Conservation (phyloP, 2,797 vertebrate species). For the Manis javanica region DNA sequence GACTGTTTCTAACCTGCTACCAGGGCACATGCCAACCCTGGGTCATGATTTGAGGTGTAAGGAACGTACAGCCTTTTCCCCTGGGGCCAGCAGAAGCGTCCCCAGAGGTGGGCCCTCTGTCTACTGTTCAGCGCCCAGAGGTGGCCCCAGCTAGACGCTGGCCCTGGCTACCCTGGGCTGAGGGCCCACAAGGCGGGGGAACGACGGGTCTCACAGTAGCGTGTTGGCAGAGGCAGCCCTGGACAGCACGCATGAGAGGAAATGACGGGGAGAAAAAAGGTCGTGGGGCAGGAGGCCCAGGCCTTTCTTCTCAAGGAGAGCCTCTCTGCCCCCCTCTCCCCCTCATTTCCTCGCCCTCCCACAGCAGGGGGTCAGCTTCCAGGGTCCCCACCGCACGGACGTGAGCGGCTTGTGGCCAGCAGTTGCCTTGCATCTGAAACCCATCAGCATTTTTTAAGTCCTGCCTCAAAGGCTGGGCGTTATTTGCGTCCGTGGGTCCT, state of each 20-base stretch:
- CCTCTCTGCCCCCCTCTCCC: accelerated
- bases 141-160: too few species aligned
- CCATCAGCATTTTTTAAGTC: conserved; percentile 42
- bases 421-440: neutral
- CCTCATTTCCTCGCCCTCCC: accelerated
- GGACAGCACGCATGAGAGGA: accelerated
- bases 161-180: accelerated
- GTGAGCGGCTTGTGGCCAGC: neutral
- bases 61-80: too few species aligned
- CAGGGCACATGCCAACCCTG: accelerated
- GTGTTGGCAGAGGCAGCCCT: accelerated
- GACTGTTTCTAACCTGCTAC: neutral
- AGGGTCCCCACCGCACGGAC: neutral
- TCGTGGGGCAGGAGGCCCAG: accelerated
- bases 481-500: conserved; percentile 55
- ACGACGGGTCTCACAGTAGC: neutral
- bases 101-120: neutral
- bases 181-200: accelerated
- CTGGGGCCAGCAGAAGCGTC: neutral
- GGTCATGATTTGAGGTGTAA: neutral
- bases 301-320: neutral
- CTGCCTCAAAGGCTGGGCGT: conserved; percentile 45
- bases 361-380: neutral
- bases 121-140: accelerated
- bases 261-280: neutral